Conservation (phyloP, 2,888 invertebrate genomes). For the Leptinotarsa tumamoca region DNA sequence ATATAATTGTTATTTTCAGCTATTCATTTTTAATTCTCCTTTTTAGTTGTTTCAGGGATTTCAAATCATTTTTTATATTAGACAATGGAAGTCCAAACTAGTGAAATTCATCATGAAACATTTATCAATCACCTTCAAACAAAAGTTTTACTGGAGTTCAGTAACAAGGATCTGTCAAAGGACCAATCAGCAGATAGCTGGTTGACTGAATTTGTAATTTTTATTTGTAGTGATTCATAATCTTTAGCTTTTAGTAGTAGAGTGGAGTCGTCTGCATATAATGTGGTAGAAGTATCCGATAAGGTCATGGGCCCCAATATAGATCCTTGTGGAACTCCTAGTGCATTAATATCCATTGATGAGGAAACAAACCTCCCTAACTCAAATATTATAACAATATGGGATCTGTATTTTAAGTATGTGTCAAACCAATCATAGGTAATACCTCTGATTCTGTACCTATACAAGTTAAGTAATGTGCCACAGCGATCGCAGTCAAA, state of each 20-base stretch:
- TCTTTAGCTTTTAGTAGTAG: too few relatives aligned
- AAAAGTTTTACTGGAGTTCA: too few relatives aligned
- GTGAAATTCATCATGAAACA: too few relatives aligned
- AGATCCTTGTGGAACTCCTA: constrained; percentile 1
- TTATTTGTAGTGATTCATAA: too few relatives aligned
- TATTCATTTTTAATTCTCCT: too few relatives aligned
- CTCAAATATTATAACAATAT: constrained; percentile 5
- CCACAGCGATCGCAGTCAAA: constrained; percentile 23
- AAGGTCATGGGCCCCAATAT: constrained; percentile 2
- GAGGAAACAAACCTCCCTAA: neutral
- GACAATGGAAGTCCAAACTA: too few relatives aligned
- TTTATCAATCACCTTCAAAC: too few relatives aligned
- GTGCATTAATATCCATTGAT: neutral
- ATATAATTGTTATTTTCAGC: too few relatives aligned
- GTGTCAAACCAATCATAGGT: constrained; percentile 15
- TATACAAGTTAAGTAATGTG: constrained; percentile 12
- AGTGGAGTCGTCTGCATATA: too few relatives aligned
- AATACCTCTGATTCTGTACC: constrained; percentile 22
- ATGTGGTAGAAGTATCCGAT: too few relatives aligned
- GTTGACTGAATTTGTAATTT: constrained; percentile 3
- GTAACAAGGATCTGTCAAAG: constrained; percentile 1
- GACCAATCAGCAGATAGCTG: neutral
- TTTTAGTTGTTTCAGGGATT: too few relatives aligned
- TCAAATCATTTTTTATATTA: too few relatives aligned
- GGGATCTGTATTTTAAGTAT: constrained; percentile 8